phyloP scores from a whole-genome alignment of 2,113 vertebrate genomes.

The Epinephelus lanceolatus region DNA sequence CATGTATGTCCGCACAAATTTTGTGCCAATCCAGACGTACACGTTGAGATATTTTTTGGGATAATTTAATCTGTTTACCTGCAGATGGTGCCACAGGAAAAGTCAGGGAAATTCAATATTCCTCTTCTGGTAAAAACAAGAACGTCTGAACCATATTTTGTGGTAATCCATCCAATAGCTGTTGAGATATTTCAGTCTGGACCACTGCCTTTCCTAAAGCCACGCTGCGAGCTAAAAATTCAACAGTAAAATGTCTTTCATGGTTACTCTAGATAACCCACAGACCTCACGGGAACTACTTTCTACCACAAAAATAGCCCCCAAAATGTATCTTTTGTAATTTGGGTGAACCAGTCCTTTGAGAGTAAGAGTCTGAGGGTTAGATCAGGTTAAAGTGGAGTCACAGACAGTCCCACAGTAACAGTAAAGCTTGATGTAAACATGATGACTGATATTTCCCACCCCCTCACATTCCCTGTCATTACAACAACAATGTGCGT shows the following conservation, averaged over 20 bases:
- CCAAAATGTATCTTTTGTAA: background rate
- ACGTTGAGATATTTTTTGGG: no score
- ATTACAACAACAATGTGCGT: conserved; percentile 63
- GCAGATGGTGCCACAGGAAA: no score
- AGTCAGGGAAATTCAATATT: background rate
- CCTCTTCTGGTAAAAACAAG: background rate
- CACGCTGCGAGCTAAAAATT: background rate
- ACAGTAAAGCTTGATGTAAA: conserved; percentile 63
- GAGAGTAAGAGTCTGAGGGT: background rate
- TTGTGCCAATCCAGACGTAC: no score
- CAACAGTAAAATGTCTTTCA: background rate
- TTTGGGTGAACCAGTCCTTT: background rate
- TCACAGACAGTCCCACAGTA: conserved; percentile 50
- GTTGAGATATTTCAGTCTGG: background rate
- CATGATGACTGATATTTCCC: conserved; percentile 54
- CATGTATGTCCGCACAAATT: no score
- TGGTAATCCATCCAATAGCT: background rate
- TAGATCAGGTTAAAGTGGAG: background rate
- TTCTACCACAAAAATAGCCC: background rate
- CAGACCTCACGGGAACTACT: background rate
- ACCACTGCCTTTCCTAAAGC: background rate
- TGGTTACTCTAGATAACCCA: background rate
- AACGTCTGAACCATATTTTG: background rate
- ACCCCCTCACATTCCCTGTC: conserved; percentile 56
- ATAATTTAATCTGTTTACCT: no score